Conservation (phyloP, 2,888 invertebrate species). For the Cacoxenus indagator region DNA sequence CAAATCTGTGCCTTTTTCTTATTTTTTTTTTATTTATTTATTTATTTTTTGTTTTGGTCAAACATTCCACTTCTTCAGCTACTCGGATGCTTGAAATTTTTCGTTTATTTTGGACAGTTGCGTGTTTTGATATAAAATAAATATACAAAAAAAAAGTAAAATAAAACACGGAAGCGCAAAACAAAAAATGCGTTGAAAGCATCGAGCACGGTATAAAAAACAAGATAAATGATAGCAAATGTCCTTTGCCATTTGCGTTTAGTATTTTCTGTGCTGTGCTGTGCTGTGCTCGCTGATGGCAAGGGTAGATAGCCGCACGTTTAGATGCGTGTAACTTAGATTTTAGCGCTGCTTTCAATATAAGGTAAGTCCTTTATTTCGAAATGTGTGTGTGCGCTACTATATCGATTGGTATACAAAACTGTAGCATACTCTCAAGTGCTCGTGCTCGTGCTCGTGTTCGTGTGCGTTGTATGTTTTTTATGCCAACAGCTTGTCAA, state of each 20-base stretch:
- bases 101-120: conserved; percentile 21
- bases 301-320: conserved; percentile 14
- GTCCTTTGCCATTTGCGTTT: conserved; percentile 23
- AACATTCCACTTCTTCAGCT: not conserved
- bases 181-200: conserved; percentile 7
- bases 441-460: conserved; percentile 48
- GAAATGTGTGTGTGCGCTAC: not conserved
- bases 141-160: no score
- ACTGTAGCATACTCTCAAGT: conserved; percentile 61
- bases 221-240: conserved; percentile 17
- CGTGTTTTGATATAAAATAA: conserved; percentile 12
- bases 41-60: not conserved
- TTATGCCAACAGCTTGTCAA: conserved; percentile 67
- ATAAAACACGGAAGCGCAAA: not conserved
- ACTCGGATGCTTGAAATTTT: not conserved
- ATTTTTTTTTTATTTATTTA: not conserved
- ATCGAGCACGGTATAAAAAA: not conserved
- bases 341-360: not conserved
- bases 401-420: conserved; percentile 10
- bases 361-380: not conserved
- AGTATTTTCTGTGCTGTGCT: not conserved
- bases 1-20: conserved; percentile 17
- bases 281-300: not conserved
- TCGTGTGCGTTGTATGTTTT: conserved; percentile 48
- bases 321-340: conserved; percentile 16